A percentile compares a stretch with the other conserved stretches of the same genome.
phyloP scores from a whole-genome alignment of 2,797 vertebrate species.

The Sphenopsis melanotis region DNA sequence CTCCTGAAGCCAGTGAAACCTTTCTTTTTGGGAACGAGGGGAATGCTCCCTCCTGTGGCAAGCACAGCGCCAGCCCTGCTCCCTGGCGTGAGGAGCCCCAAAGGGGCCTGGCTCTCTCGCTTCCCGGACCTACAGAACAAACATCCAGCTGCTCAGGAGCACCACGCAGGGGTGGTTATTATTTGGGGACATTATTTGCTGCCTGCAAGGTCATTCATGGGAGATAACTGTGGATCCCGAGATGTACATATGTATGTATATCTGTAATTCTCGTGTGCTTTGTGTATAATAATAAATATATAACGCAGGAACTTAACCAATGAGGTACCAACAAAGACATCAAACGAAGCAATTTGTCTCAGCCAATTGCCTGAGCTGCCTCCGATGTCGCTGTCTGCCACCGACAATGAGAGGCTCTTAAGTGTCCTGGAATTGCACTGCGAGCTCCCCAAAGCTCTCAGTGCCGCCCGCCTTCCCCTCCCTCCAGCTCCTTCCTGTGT shows the following conservation, averaged over 20 bases:
- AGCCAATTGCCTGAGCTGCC: constrained; percentile 16
- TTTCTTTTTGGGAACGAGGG: neutral
- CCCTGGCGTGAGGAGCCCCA: rapidly evolving
- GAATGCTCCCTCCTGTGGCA: neutral
- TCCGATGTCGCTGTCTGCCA: neutral
- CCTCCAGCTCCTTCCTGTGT: neutral
- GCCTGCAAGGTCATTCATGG: neutral
- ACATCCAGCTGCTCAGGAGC: neutral
- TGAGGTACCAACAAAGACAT: neutral
- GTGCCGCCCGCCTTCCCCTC: neutral
- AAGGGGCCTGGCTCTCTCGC: neutral
- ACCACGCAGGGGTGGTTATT: neutral
- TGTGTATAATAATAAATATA: neutral
- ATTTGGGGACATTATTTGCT: neutral
- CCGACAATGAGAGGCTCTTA: constrained; percentile 23
- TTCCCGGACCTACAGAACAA: neutral
- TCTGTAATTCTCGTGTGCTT: neutral
- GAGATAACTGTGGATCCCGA: neutral
- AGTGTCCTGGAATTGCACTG: constrained; percentile 31
- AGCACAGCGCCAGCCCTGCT: neutral
- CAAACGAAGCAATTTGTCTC: neutral
- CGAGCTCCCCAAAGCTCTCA: neutral
- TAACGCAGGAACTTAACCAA: constrained; percentile 14
- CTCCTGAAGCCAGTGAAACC: neutral
- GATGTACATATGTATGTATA: neutral